A percentile compares a stretch with the other conserved stretches of the same genome.
These are phyloP conservation scores for Ooceraea biroi DNA, from an alignment of 1,140 invertebrate species.

Conservation along the genomic window DNA sequence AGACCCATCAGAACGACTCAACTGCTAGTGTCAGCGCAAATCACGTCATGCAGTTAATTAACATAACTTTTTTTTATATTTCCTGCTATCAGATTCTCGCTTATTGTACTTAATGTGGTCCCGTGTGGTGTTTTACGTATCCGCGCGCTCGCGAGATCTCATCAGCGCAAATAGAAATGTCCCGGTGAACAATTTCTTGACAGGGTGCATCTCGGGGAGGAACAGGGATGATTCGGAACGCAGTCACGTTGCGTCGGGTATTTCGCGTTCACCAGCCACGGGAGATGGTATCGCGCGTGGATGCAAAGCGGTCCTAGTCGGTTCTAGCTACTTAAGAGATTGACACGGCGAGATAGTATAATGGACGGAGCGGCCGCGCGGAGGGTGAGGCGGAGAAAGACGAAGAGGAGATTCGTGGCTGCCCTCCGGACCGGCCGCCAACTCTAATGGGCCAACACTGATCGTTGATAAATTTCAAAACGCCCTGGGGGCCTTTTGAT, in stretches of 20 bases:
- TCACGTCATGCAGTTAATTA: neutral
- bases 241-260: constrained; percentile 45
- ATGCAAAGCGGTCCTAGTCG: constrained; percentile 69
- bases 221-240: neutral
- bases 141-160: constrained; percentile 18
- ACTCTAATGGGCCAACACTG: constrained; percentile 76
- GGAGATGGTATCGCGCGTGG: constrained; percentile 66
- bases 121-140: neutral
- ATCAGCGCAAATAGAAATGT: constrained; percentile 18
- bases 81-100: neutral
- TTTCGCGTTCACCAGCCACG: constrained; percentile 58
- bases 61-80: constrained; percentile 8
- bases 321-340: constrained; percentile 76
- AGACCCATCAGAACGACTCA: neutral
- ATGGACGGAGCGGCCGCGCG: constrained; percentile 66
- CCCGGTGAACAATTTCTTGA: constrained; percentile 9
- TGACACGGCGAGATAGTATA: constrained; percentile 75
- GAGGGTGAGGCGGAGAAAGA: neutral
- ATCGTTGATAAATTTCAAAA: constrained; percentile 75
- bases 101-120: neutral
- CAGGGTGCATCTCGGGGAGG: neutral
- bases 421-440: constrained; percentile 52
- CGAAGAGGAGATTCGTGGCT: constrained; percentile 49
- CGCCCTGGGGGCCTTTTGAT: constrained; percentile 66
- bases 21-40: neutral